A percentile compares a stretch with the other conserved stretches of the same genome.
Evolutionary conservation across 2,113 vertebrate species (phyloP).

Genomic region (Patagioenas fasciata): DNA sequence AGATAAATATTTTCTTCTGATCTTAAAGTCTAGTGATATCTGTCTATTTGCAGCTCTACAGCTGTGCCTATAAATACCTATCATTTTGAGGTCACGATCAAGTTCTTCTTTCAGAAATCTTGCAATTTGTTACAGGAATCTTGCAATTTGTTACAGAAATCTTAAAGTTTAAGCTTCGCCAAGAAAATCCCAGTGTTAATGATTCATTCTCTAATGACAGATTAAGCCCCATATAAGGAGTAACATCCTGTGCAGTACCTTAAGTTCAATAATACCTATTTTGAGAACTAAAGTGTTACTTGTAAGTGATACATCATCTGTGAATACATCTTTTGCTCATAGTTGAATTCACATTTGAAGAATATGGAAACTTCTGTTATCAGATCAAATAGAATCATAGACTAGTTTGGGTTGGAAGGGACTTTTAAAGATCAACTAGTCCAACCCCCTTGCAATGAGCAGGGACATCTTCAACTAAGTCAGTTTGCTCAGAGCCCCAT

Average conservation of each 20-base stretch:
- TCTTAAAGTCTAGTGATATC: neutral
- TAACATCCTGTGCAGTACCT: neutral
- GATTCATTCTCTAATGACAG: neutral
- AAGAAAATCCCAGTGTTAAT: neutral
- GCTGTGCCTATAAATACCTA: neutral
- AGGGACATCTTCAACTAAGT: neutral
- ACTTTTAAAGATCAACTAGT: too few relatives aligned
- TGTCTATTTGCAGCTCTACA: neutral
- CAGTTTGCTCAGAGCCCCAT: too few relatives aligned
- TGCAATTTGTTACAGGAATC: neutral
- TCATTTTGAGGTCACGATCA: neutral
- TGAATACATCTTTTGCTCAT: neutral
- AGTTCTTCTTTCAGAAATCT: neutral
- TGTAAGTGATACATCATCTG: neutral
- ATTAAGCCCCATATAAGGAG: neutral
- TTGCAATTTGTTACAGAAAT: neutral
- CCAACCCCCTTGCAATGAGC: too few relatives aligned
- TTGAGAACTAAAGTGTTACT: neutral
- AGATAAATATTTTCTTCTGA: neutral
- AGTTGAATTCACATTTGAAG: neutral
- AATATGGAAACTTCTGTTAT: neutral
- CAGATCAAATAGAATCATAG: neutral
- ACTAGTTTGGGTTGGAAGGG: too few relatives aligned
- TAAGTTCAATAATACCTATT: neutral
- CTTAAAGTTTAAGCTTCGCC: neutral